Evolutionary conservation across 2,113 vertebrate genomes (phyloP).

Genomic region (Tachuris rubrigastra): DNA sequence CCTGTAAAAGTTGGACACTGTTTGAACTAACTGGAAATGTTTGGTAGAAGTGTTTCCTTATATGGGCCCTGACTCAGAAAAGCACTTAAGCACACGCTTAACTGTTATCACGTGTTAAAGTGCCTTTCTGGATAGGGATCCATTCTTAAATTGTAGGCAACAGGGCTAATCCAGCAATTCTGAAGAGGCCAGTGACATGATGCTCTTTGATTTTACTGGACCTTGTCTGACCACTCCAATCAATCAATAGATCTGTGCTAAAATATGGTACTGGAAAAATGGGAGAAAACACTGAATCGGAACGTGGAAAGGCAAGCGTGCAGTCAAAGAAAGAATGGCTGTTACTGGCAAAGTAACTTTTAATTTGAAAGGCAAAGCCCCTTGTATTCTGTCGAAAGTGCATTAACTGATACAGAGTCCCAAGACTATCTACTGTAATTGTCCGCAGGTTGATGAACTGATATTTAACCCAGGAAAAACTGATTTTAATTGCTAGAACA

Average conservation of each 20-base stretch:
- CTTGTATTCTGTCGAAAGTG: slow-evolving; percentile 27
- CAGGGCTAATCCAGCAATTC: not conserved
- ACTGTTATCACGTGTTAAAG: slow-evolving; percentile 55
- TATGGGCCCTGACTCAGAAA: slow-evolving; percentile 40
- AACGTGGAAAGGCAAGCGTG: not conserved
- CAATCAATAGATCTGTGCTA: not conserved
- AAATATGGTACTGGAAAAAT: not conserved
- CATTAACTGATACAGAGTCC: slow-evolving; percentile 8
- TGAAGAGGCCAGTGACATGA: slow-evolving; percentile 36
- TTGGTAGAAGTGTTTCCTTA: slow-evolving; percentile 6
- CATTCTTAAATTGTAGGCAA: slow-evolving; percentile 16
- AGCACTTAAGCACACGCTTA: slow-evolving; percentile 46
- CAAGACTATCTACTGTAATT: slow-evolving; percentile 39
- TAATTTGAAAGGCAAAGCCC: slow-evolving; percentile 31
- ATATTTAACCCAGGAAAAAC: slow-evolving; percentile 46
- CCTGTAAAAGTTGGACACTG: not conserved
- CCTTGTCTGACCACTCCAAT: not conserved
- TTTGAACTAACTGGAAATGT: slow-evolving; percentile 6
- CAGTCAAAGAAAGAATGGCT: not conserved
- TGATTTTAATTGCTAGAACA: slow-evolving; percentile 72
- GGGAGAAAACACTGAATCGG: not conserved
- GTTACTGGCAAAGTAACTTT: not conserved
- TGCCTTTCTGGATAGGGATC: slow-evolving; percentile 52
- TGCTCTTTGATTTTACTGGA: not conserved
- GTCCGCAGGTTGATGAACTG: slow-evolving; percentile 56